Base-by-base conservation (phyloP, 2,113 vertebrate species). In the Tiliqua scincoides region DNA sequence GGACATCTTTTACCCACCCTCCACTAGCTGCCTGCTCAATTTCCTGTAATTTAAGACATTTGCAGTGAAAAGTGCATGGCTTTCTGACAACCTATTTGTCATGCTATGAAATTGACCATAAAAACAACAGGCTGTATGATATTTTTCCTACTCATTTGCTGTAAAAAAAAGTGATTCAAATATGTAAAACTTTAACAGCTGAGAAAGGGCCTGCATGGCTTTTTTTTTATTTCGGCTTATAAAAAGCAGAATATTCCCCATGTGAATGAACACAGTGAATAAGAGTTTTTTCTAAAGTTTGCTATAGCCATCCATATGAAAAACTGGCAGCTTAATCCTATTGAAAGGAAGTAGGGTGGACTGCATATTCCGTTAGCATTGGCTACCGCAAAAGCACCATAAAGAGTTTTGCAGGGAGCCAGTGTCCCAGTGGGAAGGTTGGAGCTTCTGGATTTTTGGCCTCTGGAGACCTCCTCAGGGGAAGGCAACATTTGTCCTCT, bases 151-250 rank as follows among this genome's bases (percentile, higher is more conserved):
- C 15, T 78, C 30, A 61, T 63, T 73, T 14, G 0, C 57, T 48
- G 32, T 35, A 93, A 79, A 61, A 93, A 79, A 61, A 54, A 63
- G 21, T 23, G 8, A 10, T 80, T 87, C 76, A 83, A 79, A 77
- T 85, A 83, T 79, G 7, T 87, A 40, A 37, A 83, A 20, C 4
- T 57, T 88, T 77, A 40, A 67, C 74, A 15, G 30, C 20, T 37
- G 78, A 0, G 57, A 2, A 79, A 82, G 68, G 84, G 71, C 74
- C 74, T 23, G n/a, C 54, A 48, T 71, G 20, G 27, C 10, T 74
- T 2, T 8, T 18, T 74, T 2, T 71, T 82, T 81, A 74, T 40
- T 54, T 71, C 82, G 63, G 8, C 32, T 89, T 71, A 85, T 90
- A 61, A 30, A 84, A 61, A 12, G 20, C 27, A 78, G 15, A 88